Base-by-base conservation (phyloP, 2,113 vertebrate genomes). In the Cercocebus atys region DNA sequence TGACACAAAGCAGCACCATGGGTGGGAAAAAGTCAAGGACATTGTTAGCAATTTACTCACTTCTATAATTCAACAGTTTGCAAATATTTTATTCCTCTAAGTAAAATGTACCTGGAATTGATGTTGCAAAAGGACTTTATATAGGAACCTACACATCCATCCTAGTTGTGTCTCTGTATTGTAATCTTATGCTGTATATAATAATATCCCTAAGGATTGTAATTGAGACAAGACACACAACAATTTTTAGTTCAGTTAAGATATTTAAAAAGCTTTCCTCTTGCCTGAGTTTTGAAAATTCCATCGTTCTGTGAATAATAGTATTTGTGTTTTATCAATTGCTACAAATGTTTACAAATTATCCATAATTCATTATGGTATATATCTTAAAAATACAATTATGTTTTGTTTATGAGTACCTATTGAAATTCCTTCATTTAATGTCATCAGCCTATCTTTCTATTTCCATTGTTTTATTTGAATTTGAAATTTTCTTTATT, bases 41-140 rank as follows among this genome's bases (percentile, higher is more conserved):
- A 27, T 23, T 85, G 17, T 68, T 45, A 5, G 32, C 11, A 66
- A 16, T 72, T 89, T 12, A 83, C 8, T 82, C 57, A 40, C 43
- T 81, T 95, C 86, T 59, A 91, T 18, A 94, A 92, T 92, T 93
- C 20, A 17, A 16, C 11, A 81, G 8, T 78, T 94, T 73, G 45
- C 8, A 88, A 70, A 17, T 47, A n/a, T 43, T 76, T 80, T 64
- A 66, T 35, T 75, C 27, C 27, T 92, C 79, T 59, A 79, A 80
- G 38, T 79, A 83, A 89, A 95, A 79, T 78, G 7, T 68, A 32
- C 5, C 6, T 25, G 13, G 10, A 85, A 9, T 23, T 61, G 38
- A 88, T 89, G 6, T 50, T 86, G 30, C 35, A 17, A 68, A 92
- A 88, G 4, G 8, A 75, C 25, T 75, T 85, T 25, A 38, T 57